Evolutionary conservation across 2,113 vertebrate genomes (phyloP).

Genomic region (Cricetomys ansorgei): DNA sequence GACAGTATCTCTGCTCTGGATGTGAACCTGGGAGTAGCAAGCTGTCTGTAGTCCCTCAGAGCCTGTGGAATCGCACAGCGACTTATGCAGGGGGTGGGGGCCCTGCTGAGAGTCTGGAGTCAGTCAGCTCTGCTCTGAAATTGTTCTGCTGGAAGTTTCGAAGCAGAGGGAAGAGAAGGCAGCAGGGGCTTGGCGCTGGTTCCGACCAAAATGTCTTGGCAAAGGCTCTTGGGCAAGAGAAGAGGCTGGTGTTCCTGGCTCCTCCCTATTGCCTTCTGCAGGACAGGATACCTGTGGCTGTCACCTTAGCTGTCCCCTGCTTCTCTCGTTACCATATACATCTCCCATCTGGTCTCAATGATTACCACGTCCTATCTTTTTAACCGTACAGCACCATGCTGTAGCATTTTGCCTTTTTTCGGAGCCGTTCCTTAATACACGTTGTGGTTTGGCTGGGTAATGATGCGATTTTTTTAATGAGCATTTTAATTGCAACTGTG

Average conservation of each 20-base stretch:
- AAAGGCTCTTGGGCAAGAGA: neutral
- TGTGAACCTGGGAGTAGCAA: neutral
- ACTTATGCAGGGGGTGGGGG: neutral
- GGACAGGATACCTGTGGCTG: neutral
- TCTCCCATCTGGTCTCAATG: conserved; percentile 16
- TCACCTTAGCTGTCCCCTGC: neutral
- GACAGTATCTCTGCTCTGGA: neutral
- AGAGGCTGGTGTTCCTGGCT: neutral
- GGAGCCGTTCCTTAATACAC: neutral
- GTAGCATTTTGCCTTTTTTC: conserved; percentile 22
- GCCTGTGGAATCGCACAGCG: neutral
- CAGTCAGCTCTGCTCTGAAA: neutral
- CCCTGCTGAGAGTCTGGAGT: neutral
- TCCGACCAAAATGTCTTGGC: conserved; percentile 17
- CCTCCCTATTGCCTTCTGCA: neutral
- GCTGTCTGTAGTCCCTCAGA: neutral
- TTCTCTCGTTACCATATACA: neutral
- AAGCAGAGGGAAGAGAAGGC: neutral
- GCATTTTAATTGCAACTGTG: conserved; percentile 57
- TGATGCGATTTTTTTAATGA: conserved; percentile 63
- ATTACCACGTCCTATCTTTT: neutral
- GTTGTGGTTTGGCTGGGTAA: conserved; percentile 48
- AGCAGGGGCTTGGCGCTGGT: neutral
- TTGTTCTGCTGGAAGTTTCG: neutral
- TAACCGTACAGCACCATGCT: neutral